Evolutionary conservation across 2,797 vertebrate genomes (phyloP), one percentile per base, ranked within the genome.

Genomic region (Masticophis lateralis): DNA sequence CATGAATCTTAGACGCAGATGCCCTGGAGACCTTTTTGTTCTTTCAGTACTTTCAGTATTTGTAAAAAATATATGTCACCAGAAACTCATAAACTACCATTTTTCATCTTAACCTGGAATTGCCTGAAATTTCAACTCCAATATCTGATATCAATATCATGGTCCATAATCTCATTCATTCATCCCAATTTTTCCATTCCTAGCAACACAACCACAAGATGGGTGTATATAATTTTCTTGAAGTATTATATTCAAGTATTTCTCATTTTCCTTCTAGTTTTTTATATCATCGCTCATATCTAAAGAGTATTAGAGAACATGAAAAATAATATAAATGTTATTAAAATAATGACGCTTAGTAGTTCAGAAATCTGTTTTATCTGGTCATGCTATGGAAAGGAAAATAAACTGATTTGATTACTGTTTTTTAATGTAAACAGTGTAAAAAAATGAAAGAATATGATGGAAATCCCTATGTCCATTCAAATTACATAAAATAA

Each of bases 31-130:
- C 91, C 43, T 87, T 91, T 74, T 89, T 94, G 88, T 12, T 3
- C 51, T 61, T 66, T 69, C 63, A 27, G 93, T 47, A 56, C 87
- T 94, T 93, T 90, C 91, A 92, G 93, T 53, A 22, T 79, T 9
- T 79, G 10, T 28, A 32, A 91, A 27, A 60, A 47, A 90, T 61
- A 10, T 59, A 32, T 59, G 43, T 57, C 56, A 91, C 2, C 7
- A 91, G 69, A 8, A 28, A 79, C 7, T 59, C 20, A 43, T 16
- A 79, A 56, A 10, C 74, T 37, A 91, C 47, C 3, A 91, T 27
- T n/a, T 37, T n/a, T 18, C 51, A 55, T 37, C 47, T 37, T 53
- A 51, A 32, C 20, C 22, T 55, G 47, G 47, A 51, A 22, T 14
- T 63, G 47, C 28, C 51, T 91, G 32, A n/a, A 90, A 56, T 92